phyloP scores from a whole-genome alignment of 2,113 vertebrate genomes.

The Caloenas nicobarica region DNA sequence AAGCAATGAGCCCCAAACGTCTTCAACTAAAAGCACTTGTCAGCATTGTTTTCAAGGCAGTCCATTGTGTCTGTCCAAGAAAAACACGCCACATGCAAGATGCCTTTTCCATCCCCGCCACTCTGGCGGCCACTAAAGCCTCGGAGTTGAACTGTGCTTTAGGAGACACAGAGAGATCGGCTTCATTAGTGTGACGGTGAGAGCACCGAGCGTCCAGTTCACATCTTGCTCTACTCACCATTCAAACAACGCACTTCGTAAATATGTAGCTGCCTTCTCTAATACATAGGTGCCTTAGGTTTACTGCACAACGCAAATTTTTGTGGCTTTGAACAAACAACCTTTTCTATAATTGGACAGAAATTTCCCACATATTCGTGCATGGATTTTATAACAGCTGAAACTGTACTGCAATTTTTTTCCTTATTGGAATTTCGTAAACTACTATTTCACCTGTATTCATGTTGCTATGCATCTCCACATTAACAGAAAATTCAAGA shows the following conservation, averaged over 20 bases:
- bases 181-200: not conserved
- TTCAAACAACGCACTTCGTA: not conserved
- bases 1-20: not conserved
- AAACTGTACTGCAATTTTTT: not conserved
- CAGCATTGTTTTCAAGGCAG: not conserved
- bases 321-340: not conserved
- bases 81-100: not conserved
- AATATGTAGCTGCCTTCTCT: not conserved
- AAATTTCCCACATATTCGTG: no score
- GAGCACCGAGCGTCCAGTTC: not conserved
- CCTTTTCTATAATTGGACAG: not conserved
- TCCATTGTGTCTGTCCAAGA: not conserved
- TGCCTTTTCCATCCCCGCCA: not conserved
- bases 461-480: not conserved
- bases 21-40: not conserved
- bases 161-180: not conserved
- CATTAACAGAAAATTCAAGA: not conserved
- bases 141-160: not conserved
- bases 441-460: not conserved
- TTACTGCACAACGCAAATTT: not conserved
- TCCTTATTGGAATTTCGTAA: not conserved
- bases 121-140: not conserved
- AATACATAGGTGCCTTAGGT: not conserved
- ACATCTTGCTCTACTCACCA: not conserved
- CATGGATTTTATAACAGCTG: no score